phyloP scores from a whole-genome alignment of 2,797 vertebrate species.

The Rachycentron canadum region DNA sequence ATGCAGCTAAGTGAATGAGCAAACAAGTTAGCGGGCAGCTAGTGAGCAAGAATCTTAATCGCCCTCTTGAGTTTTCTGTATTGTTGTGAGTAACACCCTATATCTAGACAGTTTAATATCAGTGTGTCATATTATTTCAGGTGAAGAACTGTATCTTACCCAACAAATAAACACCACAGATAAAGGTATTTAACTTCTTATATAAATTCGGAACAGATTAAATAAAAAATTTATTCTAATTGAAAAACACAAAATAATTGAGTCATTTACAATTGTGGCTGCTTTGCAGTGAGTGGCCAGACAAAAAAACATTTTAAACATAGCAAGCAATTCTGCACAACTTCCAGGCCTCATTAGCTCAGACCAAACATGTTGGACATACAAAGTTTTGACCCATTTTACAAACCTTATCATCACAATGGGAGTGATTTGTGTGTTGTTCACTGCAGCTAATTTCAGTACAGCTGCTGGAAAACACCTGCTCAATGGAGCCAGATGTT shows the following conservation, averaged over 20 bases:
- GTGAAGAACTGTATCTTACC: not conserved
- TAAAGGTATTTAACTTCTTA: too few relatives aligned
- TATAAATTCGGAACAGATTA: too few relatives aligned
- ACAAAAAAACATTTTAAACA: too few relatives aligned
- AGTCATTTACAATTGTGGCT: too few relatives aligned
- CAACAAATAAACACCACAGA: not conserved
- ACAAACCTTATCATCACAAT: not conserved
- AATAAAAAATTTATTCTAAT: too few relatives aligned
- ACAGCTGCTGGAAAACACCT: slow-evolving; percentile 4
- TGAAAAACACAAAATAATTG: too few relatives aligned
- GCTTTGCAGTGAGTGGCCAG: too few relatives aligned
- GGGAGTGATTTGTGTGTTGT: not conserved
- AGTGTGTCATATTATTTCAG: slow-evolving; percentile 1
- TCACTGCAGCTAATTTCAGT: not conserved
- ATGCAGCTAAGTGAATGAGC: slow-evolving; percentile 17
- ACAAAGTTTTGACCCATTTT: too few relatives aligned
- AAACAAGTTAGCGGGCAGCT: slow-evolving; percentile 3
- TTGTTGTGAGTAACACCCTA: slow-evolving; percentile 17
- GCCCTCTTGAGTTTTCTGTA: slow-evolving; percentile 22
- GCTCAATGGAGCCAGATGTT: not conserved
- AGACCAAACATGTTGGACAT: too few relatives aligned
- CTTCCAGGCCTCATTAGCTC: too few relatives aligned
- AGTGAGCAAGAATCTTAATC: slow-evolving; percentile 18
- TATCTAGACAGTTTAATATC: not conserved
- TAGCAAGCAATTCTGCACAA: too few relatives aligned